These are phyloP conservation scores for Ophraella communa DNA, from an alignment of 2,888 invertebrate genomes.

Conservation along the genomic window DNA sequence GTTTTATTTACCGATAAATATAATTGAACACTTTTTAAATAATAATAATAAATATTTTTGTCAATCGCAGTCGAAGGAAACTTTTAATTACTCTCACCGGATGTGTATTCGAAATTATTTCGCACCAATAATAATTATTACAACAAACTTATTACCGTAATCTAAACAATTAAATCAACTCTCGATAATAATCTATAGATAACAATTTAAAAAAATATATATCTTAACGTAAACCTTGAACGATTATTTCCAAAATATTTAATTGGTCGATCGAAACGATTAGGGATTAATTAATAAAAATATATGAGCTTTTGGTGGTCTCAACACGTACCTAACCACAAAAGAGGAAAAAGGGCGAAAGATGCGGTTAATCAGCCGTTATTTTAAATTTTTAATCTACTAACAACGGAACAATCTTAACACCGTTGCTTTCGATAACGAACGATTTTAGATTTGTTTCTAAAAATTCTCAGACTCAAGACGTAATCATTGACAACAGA, in stretches of 20 bases:
- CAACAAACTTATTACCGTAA: neutral
- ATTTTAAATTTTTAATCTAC: slow-evolving; percentile 7
- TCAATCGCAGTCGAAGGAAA: neutral
- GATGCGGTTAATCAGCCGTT: slow-evolving; percentile 14
- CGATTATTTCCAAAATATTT: neutral
- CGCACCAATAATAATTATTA: neutral
- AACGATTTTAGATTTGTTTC: slow-evolving; percentile 13
- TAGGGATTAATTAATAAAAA: slow-evolving; percentile 1
- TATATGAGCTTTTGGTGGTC: neutral
- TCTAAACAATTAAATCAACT: slow-evolving; percentile 4
- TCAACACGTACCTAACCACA: neutral
- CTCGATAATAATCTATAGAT: slow-evolving; percentile 1
- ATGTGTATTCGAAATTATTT: neutral
- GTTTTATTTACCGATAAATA: neutral
- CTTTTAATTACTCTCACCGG: neutral
- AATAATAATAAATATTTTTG: neutral
- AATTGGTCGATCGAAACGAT: neutral
- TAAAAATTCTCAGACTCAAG: slow-evolving; percentile 21
- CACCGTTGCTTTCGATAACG: slow-evolving; percentile 11
- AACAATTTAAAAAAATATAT: neutral
- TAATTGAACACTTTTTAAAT: too few species aligned
- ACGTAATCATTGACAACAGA: slow-evolving; percentile 9
- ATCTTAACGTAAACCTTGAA: neutral
- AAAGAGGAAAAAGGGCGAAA: slow-evolving; percentile 6
- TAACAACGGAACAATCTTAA: slow-evolving; percentile 18